Conservation (phyloP, 2,113 vertebrate genomes). For the Eira barbara region DNA sequence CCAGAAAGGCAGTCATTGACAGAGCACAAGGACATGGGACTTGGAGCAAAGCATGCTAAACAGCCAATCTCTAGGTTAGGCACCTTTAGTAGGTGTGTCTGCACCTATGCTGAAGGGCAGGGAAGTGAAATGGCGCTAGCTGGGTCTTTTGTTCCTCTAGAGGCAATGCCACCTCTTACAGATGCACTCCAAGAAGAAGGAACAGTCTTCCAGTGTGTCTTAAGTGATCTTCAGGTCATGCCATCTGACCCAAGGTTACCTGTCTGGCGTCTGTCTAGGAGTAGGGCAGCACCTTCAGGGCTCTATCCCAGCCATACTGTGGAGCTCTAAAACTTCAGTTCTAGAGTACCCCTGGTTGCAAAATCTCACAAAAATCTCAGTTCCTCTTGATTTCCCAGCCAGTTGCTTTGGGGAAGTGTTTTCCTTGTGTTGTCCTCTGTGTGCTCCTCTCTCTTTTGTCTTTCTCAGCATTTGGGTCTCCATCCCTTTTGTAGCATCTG, state of each 20-base stretch:
- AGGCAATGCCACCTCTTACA: not conserved
- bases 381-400: not conserved
- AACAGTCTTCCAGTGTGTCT: not conserved
- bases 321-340: not conserved
- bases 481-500: not conserved
- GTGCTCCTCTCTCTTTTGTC: too few species aligned
- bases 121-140: not conserved
- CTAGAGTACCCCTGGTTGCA: not conserved
- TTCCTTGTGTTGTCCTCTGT: not conserved
- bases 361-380: not conserved
- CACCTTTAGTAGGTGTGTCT: not conserved
- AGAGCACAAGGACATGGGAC: not conserved
- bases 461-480: not conserved
- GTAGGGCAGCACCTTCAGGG: not conserved
- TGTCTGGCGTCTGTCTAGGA: not conserved
- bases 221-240: not conserved
- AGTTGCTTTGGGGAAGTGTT: not conserved
- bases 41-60: not conserved
- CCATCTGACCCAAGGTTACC: not conserved
- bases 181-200: not conserved
- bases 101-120: not conserved
- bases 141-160: not conserved
- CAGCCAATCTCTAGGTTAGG: not conserved
- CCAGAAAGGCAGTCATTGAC: not conserved
- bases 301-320: not conserved